Conservation (phyloP, 2,113 vertebrate species). For the Muscicapa adusta region DNA sequence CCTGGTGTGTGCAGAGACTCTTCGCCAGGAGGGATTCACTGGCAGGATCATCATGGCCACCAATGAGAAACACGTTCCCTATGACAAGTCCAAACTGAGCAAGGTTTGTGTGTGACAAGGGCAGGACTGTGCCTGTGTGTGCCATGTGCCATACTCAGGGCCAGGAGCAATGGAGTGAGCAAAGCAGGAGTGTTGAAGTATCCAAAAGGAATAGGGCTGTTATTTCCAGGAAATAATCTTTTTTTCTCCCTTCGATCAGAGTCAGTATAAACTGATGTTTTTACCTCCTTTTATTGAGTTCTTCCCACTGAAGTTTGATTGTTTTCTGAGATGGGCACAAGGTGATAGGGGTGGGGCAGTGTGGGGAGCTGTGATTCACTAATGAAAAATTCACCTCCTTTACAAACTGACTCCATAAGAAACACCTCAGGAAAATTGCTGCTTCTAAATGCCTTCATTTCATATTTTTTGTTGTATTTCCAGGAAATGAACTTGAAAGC, state of each 20-base stretch:
- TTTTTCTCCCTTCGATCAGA: not conserved
- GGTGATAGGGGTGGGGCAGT: not conserved
- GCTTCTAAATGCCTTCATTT: not conserved
- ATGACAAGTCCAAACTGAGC: constrained; percentile 84
- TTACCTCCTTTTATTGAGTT: not conserved
- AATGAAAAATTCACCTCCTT: not conserved
- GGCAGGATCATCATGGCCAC: constrained; percentile 83
- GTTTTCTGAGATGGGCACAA: not conserved
- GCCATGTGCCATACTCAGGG: fast-evolving
- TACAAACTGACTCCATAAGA: not conserved
- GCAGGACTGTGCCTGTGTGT: not conserved
- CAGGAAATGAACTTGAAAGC: constrained; percentile 78
- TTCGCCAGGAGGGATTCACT: constrained; percentile 82
- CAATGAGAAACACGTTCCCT: constrained; percentile 76
- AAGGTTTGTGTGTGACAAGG: constrained; percentile 68
- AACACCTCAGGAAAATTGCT: not conserved
- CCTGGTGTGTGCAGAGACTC: constrained; percentile 83
- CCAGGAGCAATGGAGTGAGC: not conserved
- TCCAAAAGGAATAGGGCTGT: not conserved
- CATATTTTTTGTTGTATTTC: not conserved
- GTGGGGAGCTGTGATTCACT: not conserved
- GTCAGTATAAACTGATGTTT: not conserved
- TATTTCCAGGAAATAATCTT: not conserved
- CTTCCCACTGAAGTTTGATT: not conserved
- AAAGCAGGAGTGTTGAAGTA: not conserved